Evolutionary conservation across 2,888 invertebrate genomes (phyloP).

Genomic region (Biston stratarius): DNA sequence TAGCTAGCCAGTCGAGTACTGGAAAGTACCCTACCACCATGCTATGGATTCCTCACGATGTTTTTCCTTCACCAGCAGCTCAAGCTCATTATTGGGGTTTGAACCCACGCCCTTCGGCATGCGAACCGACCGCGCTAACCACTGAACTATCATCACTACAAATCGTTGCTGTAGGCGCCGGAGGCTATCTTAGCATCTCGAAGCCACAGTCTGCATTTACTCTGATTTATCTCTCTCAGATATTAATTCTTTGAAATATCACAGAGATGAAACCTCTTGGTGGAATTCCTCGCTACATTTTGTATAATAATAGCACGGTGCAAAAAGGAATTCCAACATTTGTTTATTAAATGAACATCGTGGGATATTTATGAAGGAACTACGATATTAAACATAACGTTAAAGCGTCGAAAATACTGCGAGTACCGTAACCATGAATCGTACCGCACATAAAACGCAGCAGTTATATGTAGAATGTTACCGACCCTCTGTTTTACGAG

Average conservation of each 20-base stretch:
- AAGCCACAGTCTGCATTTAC: conserved; percentile 30
- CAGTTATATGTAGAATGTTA: background rate
- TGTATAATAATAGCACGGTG: conserved; percentile 14
- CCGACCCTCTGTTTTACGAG: conserved; percentile 21
- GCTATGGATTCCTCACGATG: too few relatives aligned
- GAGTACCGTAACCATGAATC: background rate
- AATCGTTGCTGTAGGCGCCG: conserved; percentile 29
- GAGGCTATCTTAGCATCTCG: conserved; percentile 31
- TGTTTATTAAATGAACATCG: conserved; percentile 4
- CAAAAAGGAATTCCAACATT: conserved; percentile 16
- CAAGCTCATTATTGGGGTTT: too few relatives aligned
- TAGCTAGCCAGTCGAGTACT: too few relatives aligned
- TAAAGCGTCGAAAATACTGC: background rate
- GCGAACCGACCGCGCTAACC: too few relatives aligned
- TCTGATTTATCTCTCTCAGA: conserved; percentile 40
- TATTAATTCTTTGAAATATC: conserved; percentile 46
- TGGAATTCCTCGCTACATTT: conserved; percentile 21
- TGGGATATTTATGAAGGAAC: too few relatives aligned
- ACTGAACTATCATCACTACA: too few relatives aligned
- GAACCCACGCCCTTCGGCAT: too few relatives aligned
- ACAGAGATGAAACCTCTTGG: conserved; percentile 30
- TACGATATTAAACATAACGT: conserved; percentile 1
- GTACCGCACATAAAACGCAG: conserved; percentile 6
- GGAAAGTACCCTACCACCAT: too few relatives aligned
- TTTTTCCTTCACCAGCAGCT: too few relatives aligned